These are phyloP conservation scores for Rattus norvegicus DNA, from an alignment of 2,113 vertebrate species.

Conservation along the genomic window DNA sequence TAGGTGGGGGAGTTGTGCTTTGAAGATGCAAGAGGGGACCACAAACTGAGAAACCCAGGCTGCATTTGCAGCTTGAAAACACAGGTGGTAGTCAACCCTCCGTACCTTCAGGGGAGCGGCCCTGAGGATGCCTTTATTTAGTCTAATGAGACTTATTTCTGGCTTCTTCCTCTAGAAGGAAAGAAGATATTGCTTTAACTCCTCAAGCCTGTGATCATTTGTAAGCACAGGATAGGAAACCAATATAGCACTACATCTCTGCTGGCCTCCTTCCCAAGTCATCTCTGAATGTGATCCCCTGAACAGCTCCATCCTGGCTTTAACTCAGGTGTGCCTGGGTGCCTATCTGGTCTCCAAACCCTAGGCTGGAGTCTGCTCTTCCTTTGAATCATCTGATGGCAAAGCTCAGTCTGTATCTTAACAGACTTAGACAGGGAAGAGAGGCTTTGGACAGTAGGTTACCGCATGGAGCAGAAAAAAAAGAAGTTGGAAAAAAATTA, in stretches of 20 bases:
- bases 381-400: neutral
- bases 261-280: neutral
- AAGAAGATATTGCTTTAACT: neutral
- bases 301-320: neutral
- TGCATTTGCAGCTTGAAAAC: neutral
- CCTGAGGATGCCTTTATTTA: neutral
- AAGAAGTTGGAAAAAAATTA: neutral
- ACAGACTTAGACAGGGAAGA: neutral
- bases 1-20: neutral
- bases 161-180: neutral
- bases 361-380: neutral
- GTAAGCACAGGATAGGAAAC: neutral
- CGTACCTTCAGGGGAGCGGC: neutral
- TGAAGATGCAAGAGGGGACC: neutral
- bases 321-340: neutral
- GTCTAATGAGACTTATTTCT: neutral
- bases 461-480: neutral
- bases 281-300: neutral
- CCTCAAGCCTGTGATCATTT: neutral
- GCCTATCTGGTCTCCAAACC: fast-evolving
- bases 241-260: neutral
- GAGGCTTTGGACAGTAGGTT: neutral
- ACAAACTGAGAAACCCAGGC: neutral
- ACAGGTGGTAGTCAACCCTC: neutral
- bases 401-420: neutral